Conservation (phyloP, 2,888 invertebrate genomes). For the Carterocephalus palaemon region DNA sequence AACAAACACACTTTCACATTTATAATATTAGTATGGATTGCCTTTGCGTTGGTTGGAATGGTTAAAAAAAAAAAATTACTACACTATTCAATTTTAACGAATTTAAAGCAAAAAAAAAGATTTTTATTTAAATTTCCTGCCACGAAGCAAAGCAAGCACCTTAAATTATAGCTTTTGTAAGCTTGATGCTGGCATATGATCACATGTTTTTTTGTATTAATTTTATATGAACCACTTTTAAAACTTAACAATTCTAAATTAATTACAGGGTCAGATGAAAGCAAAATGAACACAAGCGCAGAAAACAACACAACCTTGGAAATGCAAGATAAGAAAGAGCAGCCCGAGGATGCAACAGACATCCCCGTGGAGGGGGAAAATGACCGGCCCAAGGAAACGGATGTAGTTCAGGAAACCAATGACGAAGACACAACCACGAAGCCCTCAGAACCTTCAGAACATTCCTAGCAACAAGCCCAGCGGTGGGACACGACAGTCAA, state of each 20-base stretch:
- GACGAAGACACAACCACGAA: conserved; percentile 14
- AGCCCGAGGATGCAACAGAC: conserved; percentile 8
- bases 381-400: conserved; percentile 4
- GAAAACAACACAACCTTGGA: conserved; percentile 14
- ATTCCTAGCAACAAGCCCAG: conserved; percentile 8
- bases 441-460: conserved; percentile 9
- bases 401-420: conserved; percentile 6
- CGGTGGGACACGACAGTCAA: background rate
- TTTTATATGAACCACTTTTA: background rate
- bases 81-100: too few species aligned
- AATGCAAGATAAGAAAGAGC: background rate
- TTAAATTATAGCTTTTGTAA: too few species aligned
- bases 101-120: too few species aligned
- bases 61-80: too few species aligned
- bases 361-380: too few species aligned
- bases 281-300: conserved; percentile 37
- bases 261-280: conserved; percentile 39
- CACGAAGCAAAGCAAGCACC: too few species aligned
- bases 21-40: too few species aligned
- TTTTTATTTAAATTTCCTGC: too few species aligned
- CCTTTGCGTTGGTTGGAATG: too few species aligned
- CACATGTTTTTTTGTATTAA: background rate
- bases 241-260: background rate
- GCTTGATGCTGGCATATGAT: too few species aligned
- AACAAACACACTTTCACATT: too few species aligned